Evolutionary conservation across 2,888 invertebrate species (phyloP), one percentile per base, ranked within the genome.

Genomic region (Leuctra nigra): DNA sequence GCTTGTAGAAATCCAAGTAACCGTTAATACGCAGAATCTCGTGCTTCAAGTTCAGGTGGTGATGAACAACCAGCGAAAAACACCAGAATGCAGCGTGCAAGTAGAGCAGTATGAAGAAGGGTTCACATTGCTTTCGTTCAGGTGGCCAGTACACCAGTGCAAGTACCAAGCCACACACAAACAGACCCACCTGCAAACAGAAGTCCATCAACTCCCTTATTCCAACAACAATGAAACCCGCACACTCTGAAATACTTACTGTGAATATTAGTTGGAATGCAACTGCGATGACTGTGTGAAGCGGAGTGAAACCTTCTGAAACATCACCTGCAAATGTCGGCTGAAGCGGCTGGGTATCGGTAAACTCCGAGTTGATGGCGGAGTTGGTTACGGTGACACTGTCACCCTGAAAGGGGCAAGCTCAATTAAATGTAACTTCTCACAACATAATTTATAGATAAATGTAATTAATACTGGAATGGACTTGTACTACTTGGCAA

Each of bases 81-180:
- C 33, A 55, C 55, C 55, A 55, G 48, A 55, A 55, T 22, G 29
- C 33, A 20, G 41, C 47, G 23, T 55, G 55, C 2, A 55, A 14
- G 38, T 55, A 55, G 14, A 55, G 35, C 13, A 55, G 35, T 16
- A 55, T 55, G 25, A 55, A 55, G 13, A 47, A 55, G 13, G 55
- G 55, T 36, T 55, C 55, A 20, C 55, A 55, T 18, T 55, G 16
- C 25, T 24, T 22, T 47, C 22, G 16, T 18, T 55, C 55, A 35
- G 47, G 47, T 35, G 55, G 55, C 55, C 55, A 55, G 22, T 47
- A 35, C 18, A n/a, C n/a, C n/a, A 29, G 14, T 18, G 47, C 47
- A 47, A 55, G 47, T 29, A 29, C 11, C 7, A 29, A 7, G 29
- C 29, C 29, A 29, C 7, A 7, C 11, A 29, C 11, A 11, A 29